Base-by-base conservation (phyloP, 1,140 invertebrate species). In the Bombus affinis region DNA sequence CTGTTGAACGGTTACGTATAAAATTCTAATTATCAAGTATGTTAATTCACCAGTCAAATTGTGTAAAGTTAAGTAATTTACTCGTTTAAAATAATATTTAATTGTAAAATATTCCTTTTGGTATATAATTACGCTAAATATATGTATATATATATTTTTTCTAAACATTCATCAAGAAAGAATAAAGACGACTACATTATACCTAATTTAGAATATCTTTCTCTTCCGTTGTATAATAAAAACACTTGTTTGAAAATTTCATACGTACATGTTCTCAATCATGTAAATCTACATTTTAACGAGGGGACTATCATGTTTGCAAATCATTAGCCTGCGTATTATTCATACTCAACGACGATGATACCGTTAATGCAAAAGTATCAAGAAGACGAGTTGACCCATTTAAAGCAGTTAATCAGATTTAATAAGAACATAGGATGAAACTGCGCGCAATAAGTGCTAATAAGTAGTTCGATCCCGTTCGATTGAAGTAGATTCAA, bases 281-380 rank as follows among this genome's bases (percentile, higher is more conserved):
- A 8, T 28, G 39, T 18, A 35, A 44, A 35, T 66, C 18, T 9
- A 8, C 25, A 5, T 3, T 47, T n/a, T 1, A 22, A 73, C 12
- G 32, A n/a, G 28, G 35, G 25, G 62, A 71, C n/a, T n/a, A 28
- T 57, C 35, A 4, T 53, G 39, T 47, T 53, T 68, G 57, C 62
- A 62, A 70, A 32, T 39, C 28, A 75, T 65, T 53, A 25, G 57
- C 57, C 59, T 6, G 62, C 32, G 8, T 39, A 42, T 87, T 75
- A 87, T 78, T 74, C 68, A 57, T 32, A 10, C 32, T 53, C 13
- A 10, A 2, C 28, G 28, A n/a, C 53, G 35, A 22, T 5, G 4
- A 22, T 83, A 77, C 81, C 74, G 62, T 83, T 83, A 83, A 83
- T 42, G 35, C 47, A 77, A 77, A 77, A 47, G 28, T 42, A 76